Conservation (phyloP, 2,113 vertebrate species). For the Chunga burmeisteri region DNA sequence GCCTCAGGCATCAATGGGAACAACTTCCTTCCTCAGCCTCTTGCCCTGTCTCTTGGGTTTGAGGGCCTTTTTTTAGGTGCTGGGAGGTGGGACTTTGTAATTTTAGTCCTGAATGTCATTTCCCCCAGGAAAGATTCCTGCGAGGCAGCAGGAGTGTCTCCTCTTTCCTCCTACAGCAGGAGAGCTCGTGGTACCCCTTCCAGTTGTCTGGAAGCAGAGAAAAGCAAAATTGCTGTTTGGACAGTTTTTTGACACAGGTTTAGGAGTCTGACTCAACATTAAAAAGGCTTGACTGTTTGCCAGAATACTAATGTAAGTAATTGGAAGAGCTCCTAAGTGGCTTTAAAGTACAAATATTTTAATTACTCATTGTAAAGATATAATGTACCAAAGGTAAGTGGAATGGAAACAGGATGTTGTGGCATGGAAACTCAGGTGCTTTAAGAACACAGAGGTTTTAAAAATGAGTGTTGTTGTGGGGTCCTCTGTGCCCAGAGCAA, state of each 20-base stretch:
- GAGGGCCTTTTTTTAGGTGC: too few species aligned
- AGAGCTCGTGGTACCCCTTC: not conserved
- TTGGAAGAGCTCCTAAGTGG: conserved; percentile 41
- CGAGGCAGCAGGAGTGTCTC: not conserved
- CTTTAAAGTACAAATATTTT: conserved; percentile 52
- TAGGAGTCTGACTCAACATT: conserved; percentile 2
- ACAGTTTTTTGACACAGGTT: conserved; percentile 10
- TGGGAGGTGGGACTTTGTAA: not conserved
- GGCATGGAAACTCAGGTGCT: not conserved
- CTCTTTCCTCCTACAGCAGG: not conserved
- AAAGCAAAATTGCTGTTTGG: not conserved
- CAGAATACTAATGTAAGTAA: conserved; percentile 53
- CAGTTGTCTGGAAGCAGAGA: not conserved
- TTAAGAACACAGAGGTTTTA: not conserved
- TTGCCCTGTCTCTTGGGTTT: fast-evolving
- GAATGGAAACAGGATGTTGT: not conserved
- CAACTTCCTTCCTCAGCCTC: not conserved
- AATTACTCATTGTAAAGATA: conserved; percentile 28
- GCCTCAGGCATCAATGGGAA: not conserved
- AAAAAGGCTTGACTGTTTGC: conserved; percentile 29
- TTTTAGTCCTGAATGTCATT: fast-evolving
- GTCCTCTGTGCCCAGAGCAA: not conserved
- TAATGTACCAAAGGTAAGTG: not conserved
- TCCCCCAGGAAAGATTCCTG: not conserved
- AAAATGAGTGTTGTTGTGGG: not conserved